Percentiles rank a stretch among this genome's conserved stretches.
phyloP scores from a whole-genome alignment of 64 coral and sea anemone species.

The Catalaphyllia jardinei region DNA sequence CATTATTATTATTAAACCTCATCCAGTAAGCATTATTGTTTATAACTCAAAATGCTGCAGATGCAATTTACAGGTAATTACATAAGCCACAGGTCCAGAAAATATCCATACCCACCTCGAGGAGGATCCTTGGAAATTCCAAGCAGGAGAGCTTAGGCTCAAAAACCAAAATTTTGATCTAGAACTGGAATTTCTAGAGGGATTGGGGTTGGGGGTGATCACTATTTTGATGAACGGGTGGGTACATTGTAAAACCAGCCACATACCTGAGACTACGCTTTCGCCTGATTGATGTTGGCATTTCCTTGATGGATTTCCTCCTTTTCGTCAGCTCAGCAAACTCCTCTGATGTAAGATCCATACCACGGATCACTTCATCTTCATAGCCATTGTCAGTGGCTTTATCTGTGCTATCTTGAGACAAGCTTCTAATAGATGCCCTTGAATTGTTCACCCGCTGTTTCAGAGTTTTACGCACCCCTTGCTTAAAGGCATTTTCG shows the following conservation, averaged over 20 bases:
- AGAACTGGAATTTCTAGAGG: neutral
- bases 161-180: no score
- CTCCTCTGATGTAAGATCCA: slow-evolving; percentile 65
- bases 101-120: no score
- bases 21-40: no score
- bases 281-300: slow-evolving; percentile 85
- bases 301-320: slow-evolving; percentile 76
- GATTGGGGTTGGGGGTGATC: neutral
- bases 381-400: slow-evolving; percentile 41
- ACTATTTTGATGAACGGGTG: neutral
- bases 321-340: slow-evolving; percentile 74
- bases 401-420: slow-evolving; percentile 6
- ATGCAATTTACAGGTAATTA: no score
- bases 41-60: no score
- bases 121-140: no score
- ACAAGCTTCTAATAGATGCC: slow-evolving; percentile 46
- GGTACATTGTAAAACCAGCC: no score
- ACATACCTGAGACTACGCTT: slow-evolving; percentile 70
- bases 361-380: slow-evolving; percentile 69
- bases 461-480: slow-evolving; percentile 66
- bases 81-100: no score
- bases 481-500: slow-evolving; percentile 71
- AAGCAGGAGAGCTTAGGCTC: no score
- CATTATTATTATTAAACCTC: no score
- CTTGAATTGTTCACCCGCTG: slow-evolving; percentile 6